Evolutionary conservation across 2,113 vertebrate species (phyloP), one percentile per base, ranked within the genome.

Genomic region (Melanocharis versteri): DNA sequence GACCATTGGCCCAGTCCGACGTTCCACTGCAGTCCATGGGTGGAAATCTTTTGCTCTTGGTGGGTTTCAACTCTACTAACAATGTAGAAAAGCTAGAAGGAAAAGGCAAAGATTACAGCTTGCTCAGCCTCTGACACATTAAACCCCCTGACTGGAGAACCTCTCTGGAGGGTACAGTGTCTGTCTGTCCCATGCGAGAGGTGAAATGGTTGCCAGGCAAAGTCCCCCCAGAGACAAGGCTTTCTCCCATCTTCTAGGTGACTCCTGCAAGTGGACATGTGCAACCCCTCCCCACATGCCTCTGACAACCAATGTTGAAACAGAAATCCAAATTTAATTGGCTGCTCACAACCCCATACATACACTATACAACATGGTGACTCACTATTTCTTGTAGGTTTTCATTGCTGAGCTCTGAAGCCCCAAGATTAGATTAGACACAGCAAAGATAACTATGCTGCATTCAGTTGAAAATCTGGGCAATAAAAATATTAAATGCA

Each of bases 1-100:
- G n/a, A n/a, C n/a, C n/a, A n/a, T n/a, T n/a, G n/a, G n/a, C 22
- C 5, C 50, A 18, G 30, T 33, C 22, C 51, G 27, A 0, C 0
- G 0, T 42, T 11, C 39, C 61, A 42, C 27, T 62, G 61, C 30
- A 8, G n/a, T n/a, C n/a, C n/a, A n/a, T 16, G 15, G 35, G 10
- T 62, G 57, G 13, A 20, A 30, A n/a, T 13, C 17, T 51, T 56
- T 44, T 9, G 3, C 31, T n/a, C n/a, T n/a, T n/a, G n/a, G n/a
- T n/a, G n/a, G n/a, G n/a, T n/a, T n/a, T n/a, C n/a, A n/a, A n/a
- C n/a, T n/a, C n/a, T n/a, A n/a, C n/a, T n/a, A n/a, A n/a, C n/a
- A n/a, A n/a, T n/a, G n/a, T n/a, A n/a, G n/a, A n/a, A n/a, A n/a
- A n/a, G n/a, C n/a, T n/a, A n/a, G n/a, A n/a, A n/a, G n/a, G n/a